A percentile compares a stretch with the other conserved stretches of the same genome.
phyloP scores from a whole-genome alignment of 2,888 invertebrate species.

The Pyrrhosoma nymphula region DNA sequence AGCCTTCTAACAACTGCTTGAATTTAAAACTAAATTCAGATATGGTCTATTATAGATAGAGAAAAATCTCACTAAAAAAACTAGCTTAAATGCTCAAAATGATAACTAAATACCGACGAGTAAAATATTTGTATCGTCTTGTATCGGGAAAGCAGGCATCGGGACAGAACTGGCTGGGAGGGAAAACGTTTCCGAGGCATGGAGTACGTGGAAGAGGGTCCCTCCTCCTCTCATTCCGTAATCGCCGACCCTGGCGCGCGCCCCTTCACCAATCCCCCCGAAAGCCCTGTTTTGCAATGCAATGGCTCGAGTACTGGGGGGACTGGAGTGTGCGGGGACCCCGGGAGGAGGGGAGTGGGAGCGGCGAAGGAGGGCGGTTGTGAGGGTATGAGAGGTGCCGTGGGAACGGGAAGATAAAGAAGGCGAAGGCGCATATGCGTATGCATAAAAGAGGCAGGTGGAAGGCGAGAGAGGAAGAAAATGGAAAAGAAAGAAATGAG shows the following conservation, averaged over 20 bases:
- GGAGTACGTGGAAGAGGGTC: too few species aligned
- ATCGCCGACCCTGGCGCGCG: background rate
- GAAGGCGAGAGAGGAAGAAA: background rate
- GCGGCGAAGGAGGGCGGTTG: slow-evolving; percentile 62
- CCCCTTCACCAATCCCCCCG: background rate
- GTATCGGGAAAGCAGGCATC: too few species aligned
- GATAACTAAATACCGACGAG: too few species aligned
- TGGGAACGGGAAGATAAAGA: background rate
- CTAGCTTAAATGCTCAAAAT: too few species aligned
- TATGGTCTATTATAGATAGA: too few species aligned
- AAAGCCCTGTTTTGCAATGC: slow-evolving; percentile 38
- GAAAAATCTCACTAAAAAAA: too few species aligned
- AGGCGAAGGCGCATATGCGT: background rate
- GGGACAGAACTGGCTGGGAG: background rate
- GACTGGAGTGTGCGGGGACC: slow-evolving; percentile 71
- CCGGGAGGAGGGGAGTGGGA: slow-evolving; percentile 68
- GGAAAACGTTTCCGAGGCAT: background rate
- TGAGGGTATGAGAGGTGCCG: background rate
- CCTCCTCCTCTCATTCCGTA: background rate
- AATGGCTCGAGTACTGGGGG: slow-evolving; percentile 65
- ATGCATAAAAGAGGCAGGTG: slow-evolving; percentile 9
- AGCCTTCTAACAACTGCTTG: too few species aligned
- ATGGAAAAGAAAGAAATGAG: background rate
- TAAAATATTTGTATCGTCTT: too few species aligned
- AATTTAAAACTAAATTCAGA: too few species aligned